Evolutionary conservation across 2,797 vertebrate species (phyloP), one percentile per base, ranked within the genome.

Genomic region (Alectoris magna): DNA sequence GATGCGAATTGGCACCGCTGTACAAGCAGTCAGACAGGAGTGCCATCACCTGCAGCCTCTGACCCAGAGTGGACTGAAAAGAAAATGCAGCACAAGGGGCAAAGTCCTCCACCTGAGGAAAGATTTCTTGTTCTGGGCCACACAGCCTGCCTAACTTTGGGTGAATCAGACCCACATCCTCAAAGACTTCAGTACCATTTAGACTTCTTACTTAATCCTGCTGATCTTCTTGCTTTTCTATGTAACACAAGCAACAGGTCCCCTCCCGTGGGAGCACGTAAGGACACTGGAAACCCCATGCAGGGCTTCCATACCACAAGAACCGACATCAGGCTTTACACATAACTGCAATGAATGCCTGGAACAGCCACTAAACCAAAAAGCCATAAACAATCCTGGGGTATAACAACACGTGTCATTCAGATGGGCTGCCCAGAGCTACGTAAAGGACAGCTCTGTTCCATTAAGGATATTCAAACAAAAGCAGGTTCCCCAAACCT

Each of bases 341-440:
- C 72, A 27, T 49, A 51, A 43, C 13, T 16, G 69, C 81, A 88
- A 26, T 60, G 74, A 31, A 64, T 2, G 11, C 8, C 0, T 39
- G 51, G 51, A 91, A 79, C 64, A 90, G 85, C 24, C 46, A 62
- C n/a, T 6, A 38, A 67, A 94, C 39, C 64, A 53, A 79, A 70
- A 38, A 60, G 7, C 34, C 72, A 51, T 14, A 13, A 91, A 15
- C 17, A 36, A n/a, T 23, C 41, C 79, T 22, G 10, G 44, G 53
- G 51, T 9, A 31, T 17, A 72, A 73, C 12, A 95, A 86, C 15
- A 87, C 60, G 14, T 48, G 12, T 46, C 71, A 34, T 2, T 66
- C 89, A 91, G 81, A 34, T 72, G 83, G 27, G 14, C 56, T 24
- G 84, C 87, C 86, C 78, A 59, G 62, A 90, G 90, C 84, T 75